Conservation (phyloP, 2,113 vertebrate species). For the Panurus biarmicus region DNA sequence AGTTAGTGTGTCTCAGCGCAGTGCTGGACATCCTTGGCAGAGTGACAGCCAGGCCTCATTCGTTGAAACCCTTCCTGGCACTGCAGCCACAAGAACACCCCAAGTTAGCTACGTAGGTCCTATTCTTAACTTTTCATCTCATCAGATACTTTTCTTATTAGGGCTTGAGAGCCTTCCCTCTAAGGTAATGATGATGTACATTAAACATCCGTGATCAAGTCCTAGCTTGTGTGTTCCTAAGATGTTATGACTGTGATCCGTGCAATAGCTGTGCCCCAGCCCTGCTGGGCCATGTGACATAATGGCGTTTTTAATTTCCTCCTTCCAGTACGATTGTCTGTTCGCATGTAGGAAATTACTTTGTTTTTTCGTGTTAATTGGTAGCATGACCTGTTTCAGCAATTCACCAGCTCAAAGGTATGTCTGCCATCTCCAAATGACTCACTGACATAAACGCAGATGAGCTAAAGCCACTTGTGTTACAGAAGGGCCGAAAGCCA, state of each 20-base stretch:
- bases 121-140: constrained; percentile 56
- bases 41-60: not conserved
- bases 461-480: constrained; percentile 13
- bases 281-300: constrained; percentile 52
- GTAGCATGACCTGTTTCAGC: constrained; percentile 51
- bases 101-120: constrained; percentile 27
- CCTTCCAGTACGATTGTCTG: constrained; percentile 25
- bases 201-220: not conserved
- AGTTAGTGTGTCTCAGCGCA: not conserved
- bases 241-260: constrained; percentile 28
- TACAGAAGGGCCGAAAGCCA: constrained; percentile 4
- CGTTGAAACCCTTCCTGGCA: not conserved
- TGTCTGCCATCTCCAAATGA: constrained; percentile 61
- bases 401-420: constrained; percentile 61
- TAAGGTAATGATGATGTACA: constrained; percentile 40
- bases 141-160: constrained; percentile 61
- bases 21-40: not conserved
- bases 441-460: constrained; percentile 62
- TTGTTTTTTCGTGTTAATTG: constrained; percentile 58
- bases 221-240: constrained; percentile 28
- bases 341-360: constrained; percentile 66
- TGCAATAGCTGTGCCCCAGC: constrained; percentile 10
- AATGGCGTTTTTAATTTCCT: constrained; percentile 63
- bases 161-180: constrained; percentile 36
- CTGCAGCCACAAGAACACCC: not conserved